Evolutionary conservation across 2,888 invertebrate species (phyloP), one percentile per base, ranked within the genome.

Genomic region (Marasmarcha lunaedactyla): DNA sequence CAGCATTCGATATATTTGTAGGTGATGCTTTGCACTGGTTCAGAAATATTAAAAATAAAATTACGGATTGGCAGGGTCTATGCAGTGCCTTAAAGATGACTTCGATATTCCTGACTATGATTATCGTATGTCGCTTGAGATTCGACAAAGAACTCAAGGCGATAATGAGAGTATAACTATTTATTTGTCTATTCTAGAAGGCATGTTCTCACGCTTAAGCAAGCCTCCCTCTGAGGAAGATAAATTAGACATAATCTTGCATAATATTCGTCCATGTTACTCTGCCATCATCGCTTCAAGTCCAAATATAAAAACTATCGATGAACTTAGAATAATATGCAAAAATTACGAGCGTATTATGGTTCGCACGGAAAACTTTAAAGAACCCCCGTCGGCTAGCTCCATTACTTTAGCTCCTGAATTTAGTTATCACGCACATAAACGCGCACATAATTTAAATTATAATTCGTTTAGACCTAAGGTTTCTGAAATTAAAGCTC

Each of bases 231-330:
- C 36, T 1, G 42, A 46, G 9, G 30, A 34, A 3, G 45, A 43
- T 1, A 38, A 36, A 14, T 14, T 42, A 6, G 39, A 45, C 15
- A 44, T 42, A 11, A 9, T 43, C 1, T 14, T 47, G 1, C 44
- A 46, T 33, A 47, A 49, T 39, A 47, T 49, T 10, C 20, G 44
- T 1, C 49, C 49, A 2, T 45, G 43, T 11, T 45, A 49, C 9
- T 33, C 43, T 2, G 42, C 14, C 7, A 40, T 33, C 0, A 13
- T 46, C 14, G 43, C 45, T 7, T 38, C 42, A 27, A 13, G 14
- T 1, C 6, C 47, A 1, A 15, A 37, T 0, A 40, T 47, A n/a
- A 40, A 9, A n/a, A 2, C 27, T 12, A 42, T 46, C 5, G 41
- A 48, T 10, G n/a, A 35, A 1, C 27, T 48, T 2, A 12, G 42